Percentiles rank a stretch among this genome's conserved stretches.
Conservation (phyloP, 2,888 invertebrate species). For the Pollenia labialis region DNA sequence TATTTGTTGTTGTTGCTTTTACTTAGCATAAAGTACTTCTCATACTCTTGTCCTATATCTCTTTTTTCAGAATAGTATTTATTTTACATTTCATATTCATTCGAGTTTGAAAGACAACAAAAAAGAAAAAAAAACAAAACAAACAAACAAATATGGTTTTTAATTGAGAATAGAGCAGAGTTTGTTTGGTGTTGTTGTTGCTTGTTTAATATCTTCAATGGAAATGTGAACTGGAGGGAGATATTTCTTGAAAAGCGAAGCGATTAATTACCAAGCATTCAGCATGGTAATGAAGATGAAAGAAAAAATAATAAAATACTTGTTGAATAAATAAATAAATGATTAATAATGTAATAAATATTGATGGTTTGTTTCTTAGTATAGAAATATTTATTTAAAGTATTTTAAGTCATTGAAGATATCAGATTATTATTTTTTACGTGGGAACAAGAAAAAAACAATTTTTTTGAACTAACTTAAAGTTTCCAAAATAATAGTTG, state of each 20-base stretch:
- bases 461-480: no score
- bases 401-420: no score
- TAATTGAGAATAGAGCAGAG: background rate
- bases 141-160: conserved; percentile 53
- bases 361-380: no score
- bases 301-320: background rate
- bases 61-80: conserved; percentile 55
- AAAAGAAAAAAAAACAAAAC: background rate
- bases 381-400: no score
- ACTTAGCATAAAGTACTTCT: conserved; percentile 25
- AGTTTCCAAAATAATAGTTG: no score
- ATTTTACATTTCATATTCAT: conserved; percentile 69
- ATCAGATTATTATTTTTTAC: no score
- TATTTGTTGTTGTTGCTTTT: conserved; percentile 7
- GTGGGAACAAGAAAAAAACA: no score
- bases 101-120: conserved; percentile 29
- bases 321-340: no score
- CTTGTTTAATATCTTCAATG: background rate
- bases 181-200: no score
- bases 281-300: conserved; percentile 16
- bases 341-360: no score
- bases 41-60: conserved; percentile 19
- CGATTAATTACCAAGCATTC: conserved; percentile 68
- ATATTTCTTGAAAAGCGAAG: conserved; percentile 49
- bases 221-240: conserved; percentile 3